A percentile compares a stretch with the other conserved stretches of the same genome.
phyloP scores from a whole-genome alignment of 2,113 vertebrate species.

The Spheniscus mendiculus region DNA sequence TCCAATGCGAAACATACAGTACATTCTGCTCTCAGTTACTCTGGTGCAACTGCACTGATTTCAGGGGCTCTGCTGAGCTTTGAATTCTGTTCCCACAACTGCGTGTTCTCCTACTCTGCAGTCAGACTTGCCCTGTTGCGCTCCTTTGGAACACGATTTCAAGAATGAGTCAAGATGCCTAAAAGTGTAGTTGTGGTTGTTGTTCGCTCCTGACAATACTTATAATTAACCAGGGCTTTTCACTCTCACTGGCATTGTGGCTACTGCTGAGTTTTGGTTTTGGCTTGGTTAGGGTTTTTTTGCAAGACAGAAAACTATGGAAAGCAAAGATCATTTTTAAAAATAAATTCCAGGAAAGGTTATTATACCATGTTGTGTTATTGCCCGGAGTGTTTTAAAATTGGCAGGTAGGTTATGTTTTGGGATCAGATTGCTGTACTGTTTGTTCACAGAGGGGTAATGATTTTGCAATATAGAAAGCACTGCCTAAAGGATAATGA shows the following conservation, averaged over 20 bases:
- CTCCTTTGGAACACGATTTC: slow-evolving; percentile 15
- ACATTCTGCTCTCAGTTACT: neutral
- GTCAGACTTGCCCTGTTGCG: neutral
- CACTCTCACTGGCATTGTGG: neutral
- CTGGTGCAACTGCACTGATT: neutral
- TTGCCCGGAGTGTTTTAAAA: neutral
- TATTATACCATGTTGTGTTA: neutral
- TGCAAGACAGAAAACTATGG: neutral
- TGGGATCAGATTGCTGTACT: neutral
- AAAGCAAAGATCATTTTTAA: neutral
- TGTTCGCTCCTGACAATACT: neutral
- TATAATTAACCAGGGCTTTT: slow-evolving; percentile 22
- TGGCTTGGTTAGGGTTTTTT: neutral
- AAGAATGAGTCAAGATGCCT: slow-evolving; percentile 4
- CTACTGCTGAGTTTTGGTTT: neutral
- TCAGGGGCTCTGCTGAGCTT: neutral
- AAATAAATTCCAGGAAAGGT: slow-evolving; percentile 14
- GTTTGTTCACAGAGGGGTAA: neutral
- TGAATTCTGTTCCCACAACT: neutral
- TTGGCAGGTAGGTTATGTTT: neutral
- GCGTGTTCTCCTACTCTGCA: neutral
- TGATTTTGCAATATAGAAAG: neutral
- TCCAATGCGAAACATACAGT: neutral
- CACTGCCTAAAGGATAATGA: slow-evolving; percentile 12
- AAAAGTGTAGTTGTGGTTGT: neutral